Conservation (phyloP, 2,797 vertebrate species). For the Girardinus metallicus region DNA sequence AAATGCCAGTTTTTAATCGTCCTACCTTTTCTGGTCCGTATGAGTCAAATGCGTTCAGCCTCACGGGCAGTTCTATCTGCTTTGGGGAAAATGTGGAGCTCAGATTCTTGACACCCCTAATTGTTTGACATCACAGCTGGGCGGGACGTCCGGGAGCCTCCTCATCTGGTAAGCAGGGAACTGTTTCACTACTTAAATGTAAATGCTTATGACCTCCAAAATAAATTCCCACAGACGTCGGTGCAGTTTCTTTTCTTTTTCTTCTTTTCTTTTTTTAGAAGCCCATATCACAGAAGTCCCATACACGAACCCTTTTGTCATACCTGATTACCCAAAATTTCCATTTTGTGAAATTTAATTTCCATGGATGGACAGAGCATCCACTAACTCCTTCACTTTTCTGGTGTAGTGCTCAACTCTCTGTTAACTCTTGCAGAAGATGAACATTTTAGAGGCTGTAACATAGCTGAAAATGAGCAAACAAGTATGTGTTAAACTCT, state of each 20-base stretch:
- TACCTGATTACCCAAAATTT: background rate
- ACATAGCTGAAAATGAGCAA: background rate
- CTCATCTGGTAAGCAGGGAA: background rate
- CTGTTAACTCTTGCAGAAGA: background rate
- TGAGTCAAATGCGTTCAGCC: constrained; percentile 10
- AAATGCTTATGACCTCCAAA: too few relatives aligned
- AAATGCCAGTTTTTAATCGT: background rate
- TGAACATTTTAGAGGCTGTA: background rate
- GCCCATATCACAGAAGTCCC: background rate
- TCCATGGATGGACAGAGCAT: background rate
- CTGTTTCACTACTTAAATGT: background rate
- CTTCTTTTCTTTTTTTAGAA: background rate
- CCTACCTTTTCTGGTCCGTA: constrained; percentile 34
- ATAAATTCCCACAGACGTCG: background rate
- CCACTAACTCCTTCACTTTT: background rate
- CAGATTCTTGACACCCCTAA: constrained; percentile 24
- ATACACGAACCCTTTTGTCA: background rate
- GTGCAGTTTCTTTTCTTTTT: background rate
- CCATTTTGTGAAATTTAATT: background rate
- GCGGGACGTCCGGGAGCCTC: constrained; percentile 21
- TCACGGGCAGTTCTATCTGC: background rate
- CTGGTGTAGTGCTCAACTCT: background rate
- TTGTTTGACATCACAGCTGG: constrained; percentile 45
- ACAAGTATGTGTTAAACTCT: background rate
- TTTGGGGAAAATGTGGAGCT: constrained; percentile 1